A percentile compares a stretch with the other conserved stretches of the same genome.
phyloP scores from a whole-genome alignment of 2,888 invertebrate species.

The Artemia sp. region DNA sequence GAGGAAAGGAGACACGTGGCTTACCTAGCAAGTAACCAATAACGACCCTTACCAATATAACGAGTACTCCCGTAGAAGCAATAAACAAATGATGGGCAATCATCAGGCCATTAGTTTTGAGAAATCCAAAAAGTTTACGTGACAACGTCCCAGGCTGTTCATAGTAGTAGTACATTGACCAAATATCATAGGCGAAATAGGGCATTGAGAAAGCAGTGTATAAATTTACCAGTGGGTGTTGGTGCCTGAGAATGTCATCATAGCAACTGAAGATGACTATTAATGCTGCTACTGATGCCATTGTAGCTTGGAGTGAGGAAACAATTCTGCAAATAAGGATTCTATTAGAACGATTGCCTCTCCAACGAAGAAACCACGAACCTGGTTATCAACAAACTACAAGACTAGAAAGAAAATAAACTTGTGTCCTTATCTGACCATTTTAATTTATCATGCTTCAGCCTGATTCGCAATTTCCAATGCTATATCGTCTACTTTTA shows the following conservation, averaged over 20 bases:
- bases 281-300: neutral
- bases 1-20: no score
- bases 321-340: neutral
- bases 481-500: no score
- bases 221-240: neutral
- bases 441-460: no score
- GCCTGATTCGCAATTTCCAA: no score
- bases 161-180: constrained; percentile 2
- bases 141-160: neutral
- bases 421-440: no score
- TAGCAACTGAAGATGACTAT: constrained; percentile 3
- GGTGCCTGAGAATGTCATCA: neutral
- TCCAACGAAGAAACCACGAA: no score
- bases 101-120: constrained; percentile 1
- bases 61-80: neutral
- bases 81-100: constrained; percentile 1
- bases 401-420: no score
- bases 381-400: no score
- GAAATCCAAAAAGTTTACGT: neutral
- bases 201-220: constrained; percentile 15
- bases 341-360: neutral
- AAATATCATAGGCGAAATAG: neutral
- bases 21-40: no score
- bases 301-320: neutral
- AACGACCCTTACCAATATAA: neutral